Conservation (phyloP, 2,113 vertebrate species). For the Podarcis cretensis region DNA sequence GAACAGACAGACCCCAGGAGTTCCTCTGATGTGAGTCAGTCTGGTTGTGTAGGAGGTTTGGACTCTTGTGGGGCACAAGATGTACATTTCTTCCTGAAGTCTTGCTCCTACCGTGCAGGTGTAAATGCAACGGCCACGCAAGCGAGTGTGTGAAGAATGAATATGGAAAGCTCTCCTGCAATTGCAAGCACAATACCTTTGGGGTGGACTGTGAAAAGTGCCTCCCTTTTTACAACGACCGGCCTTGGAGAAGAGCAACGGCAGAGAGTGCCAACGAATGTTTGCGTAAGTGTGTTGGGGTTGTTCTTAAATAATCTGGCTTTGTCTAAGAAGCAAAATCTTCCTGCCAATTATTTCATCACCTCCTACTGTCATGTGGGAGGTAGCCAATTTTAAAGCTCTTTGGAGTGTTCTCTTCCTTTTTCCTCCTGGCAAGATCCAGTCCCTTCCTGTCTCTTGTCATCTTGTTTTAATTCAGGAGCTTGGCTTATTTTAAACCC, state of each 20-base stretch:
- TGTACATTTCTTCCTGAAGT: neutral
- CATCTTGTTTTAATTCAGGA: conserved; percentile 3
- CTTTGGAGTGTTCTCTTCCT: neutral
- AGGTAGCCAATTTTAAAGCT: conserved; percentile 12
- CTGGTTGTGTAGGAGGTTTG: neutral
- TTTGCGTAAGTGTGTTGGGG: conserved; percentile 79
- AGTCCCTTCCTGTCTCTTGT: conserved; percentile 1
- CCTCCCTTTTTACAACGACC: conserved; percentile 93
- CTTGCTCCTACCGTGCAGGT: conserved; percentile 75
- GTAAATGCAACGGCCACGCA: conserved; percentile 96
- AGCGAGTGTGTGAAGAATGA: conserved; percentile 89
- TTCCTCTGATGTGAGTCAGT: neutral
- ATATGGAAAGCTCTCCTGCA: conserved; percentile 82
- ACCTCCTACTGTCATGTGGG: conserved; percentile 1
- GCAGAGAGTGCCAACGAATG: conserved; percentile 90
- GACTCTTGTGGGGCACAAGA: neutral
- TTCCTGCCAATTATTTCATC: neutral
- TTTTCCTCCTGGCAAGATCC: neutral
- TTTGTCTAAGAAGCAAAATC: fast-evolving
- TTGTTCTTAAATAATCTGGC: conserved; percentile 33
- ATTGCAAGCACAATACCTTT: conserved; percentile 93
- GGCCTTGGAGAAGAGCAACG: conserved; percentile 92
- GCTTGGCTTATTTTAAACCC: neutral
- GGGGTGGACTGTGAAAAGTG: conserved; percentile 90
- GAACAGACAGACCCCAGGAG: neutral